Conservation (phyloP, 2,888 invertebrate genomes). For the Andrena flavipes region DNA sequence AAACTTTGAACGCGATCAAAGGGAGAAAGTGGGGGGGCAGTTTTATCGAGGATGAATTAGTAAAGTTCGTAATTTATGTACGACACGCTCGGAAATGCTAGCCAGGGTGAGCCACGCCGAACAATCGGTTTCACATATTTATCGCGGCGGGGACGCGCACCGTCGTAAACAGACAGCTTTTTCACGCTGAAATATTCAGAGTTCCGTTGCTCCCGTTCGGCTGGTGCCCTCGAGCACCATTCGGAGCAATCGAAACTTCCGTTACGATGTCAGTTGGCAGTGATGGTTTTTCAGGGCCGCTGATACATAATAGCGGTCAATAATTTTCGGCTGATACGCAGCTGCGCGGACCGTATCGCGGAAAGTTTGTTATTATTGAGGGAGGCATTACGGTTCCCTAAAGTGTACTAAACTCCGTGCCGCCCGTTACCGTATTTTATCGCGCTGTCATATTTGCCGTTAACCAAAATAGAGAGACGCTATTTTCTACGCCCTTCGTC, state of each 20-base stretch:
- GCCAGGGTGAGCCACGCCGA: background rate
- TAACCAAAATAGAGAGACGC: conserved; percentile 42
- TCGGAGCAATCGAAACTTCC: conserved; percentile 3
- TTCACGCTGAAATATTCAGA: background rate
- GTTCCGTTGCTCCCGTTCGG: background rate
- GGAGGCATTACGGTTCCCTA: conserved; percentile 30
- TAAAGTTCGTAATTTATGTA: conserved; percentile 27
- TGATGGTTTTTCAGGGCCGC: background rate
- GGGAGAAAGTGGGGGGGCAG: background rate
- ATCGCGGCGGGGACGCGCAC: background rate
- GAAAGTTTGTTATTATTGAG: conserved; percentile 48
- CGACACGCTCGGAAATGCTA: background rate
- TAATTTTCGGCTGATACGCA: conserved; percentile 34
- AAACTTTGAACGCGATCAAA: conserved; percentile 25
- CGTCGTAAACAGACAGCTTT: too few species aligned
- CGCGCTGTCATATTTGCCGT: conserved; percentile 40
- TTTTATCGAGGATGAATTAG: conserved; percentile 35
- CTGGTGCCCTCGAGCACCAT: background rate
- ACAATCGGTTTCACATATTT: conserved; percentile 24
- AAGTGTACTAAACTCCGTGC: conserved; percentile 43
- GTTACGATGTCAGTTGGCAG: conserved; percentile 4
- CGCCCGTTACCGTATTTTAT: conserved; percentile 44
- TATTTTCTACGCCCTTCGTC: conserved; percentile 40
- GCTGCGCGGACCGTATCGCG: conserved; percentile 14
- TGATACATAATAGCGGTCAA: conserved; percentile 19